Evolutionary conservation across 2,797 vertebrate species (phyloP).

Genomic region (Tarsius wallacei): DNA sequence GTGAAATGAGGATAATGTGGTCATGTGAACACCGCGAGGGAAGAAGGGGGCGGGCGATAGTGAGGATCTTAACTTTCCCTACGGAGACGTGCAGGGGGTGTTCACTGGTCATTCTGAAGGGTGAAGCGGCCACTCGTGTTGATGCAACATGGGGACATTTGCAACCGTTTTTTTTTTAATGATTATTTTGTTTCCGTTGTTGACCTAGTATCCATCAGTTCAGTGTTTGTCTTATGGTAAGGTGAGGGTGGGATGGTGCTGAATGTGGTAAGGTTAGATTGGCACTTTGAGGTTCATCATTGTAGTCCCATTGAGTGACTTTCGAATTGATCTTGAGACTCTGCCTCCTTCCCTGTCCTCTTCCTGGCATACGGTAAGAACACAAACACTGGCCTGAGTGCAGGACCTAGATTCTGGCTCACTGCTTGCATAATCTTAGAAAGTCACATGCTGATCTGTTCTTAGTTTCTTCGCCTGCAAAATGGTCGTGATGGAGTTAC

Average conservation of each 20-base stretch:
- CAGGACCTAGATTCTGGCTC: not conserved
- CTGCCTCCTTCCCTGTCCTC: not conserved
- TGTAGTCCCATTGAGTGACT: not conserved
- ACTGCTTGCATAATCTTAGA: not conserved
- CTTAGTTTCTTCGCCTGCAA: not conserved
- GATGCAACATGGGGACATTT: not conserved
- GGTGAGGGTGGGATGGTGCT: not conserved
- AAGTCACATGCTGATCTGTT: not conserved
- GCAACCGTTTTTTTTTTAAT: not conserved
- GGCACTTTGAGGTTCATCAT: not conserved
- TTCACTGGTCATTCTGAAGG: not conserved
- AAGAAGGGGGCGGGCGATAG: not conserved
- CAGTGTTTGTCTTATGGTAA: not conserved
- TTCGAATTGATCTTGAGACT: not conserved
- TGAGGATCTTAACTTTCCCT: not conserved
- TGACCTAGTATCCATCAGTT: not conserved
- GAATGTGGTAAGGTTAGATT: not conserved
- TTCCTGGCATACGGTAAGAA: not conserved
- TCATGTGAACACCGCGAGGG: not conserved
- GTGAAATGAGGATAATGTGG: not conserved
- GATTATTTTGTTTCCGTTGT: not conserved
- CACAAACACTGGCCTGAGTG: too few species aligned
- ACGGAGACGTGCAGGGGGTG: not conserved
- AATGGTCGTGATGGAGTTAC: not conserved
- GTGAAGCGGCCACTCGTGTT: rapidly evolving